phyloP scores from a whole-genome alignment of 2,888 invertebrate genomes.

The Synanthedon myopaeformis region DNA sequence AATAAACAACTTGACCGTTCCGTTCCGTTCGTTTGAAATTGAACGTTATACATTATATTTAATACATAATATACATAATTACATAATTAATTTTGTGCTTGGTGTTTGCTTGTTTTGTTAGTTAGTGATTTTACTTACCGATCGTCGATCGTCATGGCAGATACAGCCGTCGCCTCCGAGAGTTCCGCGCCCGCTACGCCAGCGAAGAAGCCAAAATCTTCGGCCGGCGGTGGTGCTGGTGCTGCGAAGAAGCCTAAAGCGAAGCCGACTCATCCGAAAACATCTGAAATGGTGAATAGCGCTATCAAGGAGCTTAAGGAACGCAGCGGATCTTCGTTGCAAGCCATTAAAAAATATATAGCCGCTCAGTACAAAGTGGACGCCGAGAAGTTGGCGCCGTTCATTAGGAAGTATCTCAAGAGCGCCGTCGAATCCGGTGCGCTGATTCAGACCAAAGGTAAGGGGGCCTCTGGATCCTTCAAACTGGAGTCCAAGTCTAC shows the following conservation, averaged over 20 bases:
- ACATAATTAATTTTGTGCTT: too few species aligned
- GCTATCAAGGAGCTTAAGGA: slow-evolving; percentile 67
- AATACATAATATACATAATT: too few species aligned
- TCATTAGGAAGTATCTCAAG: too few species aligned
- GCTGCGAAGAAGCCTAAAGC: slow-evolving; percentile 27
- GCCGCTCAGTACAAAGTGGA: slow-evolving; percentile 71
- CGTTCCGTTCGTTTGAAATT: too few species aligned
- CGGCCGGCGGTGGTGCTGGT: slow-evolving; percentile 6
- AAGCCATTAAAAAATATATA: slow-evolving; percentile 74
- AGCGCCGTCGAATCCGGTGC: slow-evolving; percentile 15
- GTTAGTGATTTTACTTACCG: too few species aligned
- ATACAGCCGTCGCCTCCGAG: too few species aligned
- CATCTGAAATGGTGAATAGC: slow-evolving; percentile 24
- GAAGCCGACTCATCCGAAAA: slow-evolving; percentile 35
- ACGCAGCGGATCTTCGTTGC: slow-evolving; percentile 70
- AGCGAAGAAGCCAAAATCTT: slow-evolving; percentile 11
- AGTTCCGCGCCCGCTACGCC: slow-evolving; percentile 25
- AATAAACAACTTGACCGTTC: background rate
- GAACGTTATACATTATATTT: too few species aligned
- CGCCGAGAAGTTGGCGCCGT: slow-evolving; percentile 35
- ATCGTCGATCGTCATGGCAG: too few species aligned
- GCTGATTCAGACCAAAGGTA: slow-evolving; percentile 69
- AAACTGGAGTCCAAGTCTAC: background rate
- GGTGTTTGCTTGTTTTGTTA: too few species aligned
- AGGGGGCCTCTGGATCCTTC: slow-evolving; percentile 56